Evolutionary conservation across 2,797 vertebrate species (phyloP).

Genomic region (Clarias pachynema): DNA sequence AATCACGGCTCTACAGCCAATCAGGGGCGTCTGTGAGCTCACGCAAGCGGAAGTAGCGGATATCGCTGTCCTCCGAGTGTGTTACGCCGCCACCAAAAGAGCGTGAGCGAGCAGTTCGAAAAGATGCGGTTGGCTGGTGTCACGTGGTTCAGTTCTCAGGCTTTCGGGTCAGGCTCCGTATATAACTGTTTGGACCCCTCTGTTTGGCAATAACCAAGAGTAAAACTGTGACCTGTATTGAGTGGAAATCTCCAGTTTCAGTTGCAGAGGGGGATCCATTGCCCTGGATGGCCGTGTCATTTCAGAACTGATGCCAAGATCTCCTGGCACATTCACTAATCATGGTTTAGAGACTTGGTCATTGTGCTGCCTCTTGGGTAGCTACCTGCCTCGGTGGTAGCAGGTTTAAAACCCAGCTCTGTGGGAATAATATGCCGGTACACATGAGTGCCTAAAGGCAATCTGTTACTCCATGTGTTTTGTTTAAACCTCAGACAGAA

Average conservation of each 20-base stretch:
- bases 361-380: neutral
- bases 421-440: slow-evolving; percentile 7
- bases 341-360: slow-evolving; percentile 11
- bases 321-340: slow-evolving; percentile 1
- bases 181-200: neutral
- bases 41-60: no score
- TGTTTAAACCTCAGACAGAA: slow-evolving; percentile 3
- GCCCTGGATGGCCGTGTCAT: neutral
- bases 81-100: no score
- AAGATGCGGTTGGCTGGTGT: no score
- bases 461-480: slow-evolving; percentile 18
- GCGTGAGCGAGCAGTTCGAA: no score
- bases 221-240: neutral
- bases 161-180: neutral
- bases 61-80: no score
- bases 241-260: neutral
- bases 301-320: neutral
- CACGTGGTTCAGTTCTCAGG: no score
- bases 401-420: slow-evolving; percentile 1
- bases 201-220: neutral
- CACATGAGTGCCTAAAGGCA: slow-evolving; percentile 19
- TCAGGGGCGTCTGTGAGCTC: no score
- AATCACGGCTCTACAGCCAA: no score
- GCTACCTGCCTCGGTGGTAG: neutral
- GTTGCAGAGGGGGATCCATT: neutral